Percentiles rank a stretch among this genome's conserved stretches.
These are phyloP conservation scores for Takifugu rubripes DNA, from an alignment of 2,797 vertebrate genomes.

Conservation along the genomic window DNA sequence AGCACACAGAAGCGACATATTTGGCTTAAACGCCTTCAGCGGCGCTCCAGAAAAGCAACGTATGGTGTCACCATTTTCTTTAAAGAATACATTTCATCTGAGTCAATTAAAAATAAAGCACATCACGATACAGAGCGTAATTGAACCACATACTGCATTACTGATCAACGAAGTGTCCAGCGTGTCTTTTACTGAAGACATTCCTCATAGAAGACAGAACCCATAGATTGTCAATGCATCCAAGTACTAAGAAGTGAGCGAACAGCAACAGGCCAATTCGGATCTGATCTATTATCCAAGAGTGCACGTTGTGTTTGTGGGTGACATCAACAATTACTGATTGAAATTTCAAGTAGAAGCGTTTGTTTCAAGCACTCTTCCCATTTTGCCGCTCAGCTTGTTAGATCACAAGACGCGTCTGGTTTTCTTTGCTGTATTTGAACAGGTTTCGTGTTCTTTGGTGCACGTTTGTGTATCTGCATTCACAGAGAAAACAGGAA, in stretches of 20 bases:
- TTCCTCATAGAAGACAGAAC: slow-evolving; percentile 30
- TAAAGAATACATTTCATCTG: slow-evolving; percentile 12
- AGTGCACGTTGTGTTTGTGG: slow-evolving; percentile 26
- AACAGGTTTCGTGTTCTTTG: slow-evolving; percentile 63
- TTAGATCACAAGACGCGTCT: slow-evolving; percentile 29
- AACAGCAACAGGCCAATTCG: slow-evolving; percentile 33
- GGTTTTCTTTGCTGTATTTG: slow-evolving; percentile 39
- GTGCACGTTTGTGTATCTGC: slow-evolving; percentile 19
- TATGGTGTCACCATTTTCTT: background rate
- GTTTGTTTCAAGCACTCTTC: slow-evolving; percentile 1
- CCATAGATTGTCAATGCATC: slow-evolving; percentile 78
- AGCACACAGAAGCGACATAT: slow-evolving; percentile 38
- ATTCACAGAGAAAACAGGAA: slow-evolving; percentile 24
- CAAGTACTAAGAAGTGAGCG: slow-evolving; percentile 32
- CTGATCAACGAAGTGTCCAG: slow-evolving; percentile 33
- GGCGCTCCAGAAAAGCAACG: slow-evolving; percentile 33
- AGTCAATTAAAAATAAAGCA: slow-evolving; percentile 29
- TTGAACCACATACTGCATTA: slow-evolving; percentile 38
- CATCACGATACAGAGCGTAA: slow-evolving; percentile 32
- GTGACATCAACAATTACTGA: slow-evolving; percentile 49
- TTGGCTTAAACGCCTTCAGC: slow-evolving; percentile 42
- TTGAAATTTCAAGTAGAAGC: slow-evolving; percentile 6
- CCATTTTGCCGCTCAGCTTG: slow-evolving; percentile 9
- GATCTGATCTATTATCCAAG: slow-evolving; percentile 3
- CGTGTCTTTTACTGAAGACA: slow-evolving; percentile 15